Evolutionary conservation across 2,797 vertebrate species (phyloP).

Genomic region (Threskiornis aethiopicus): DNA sequence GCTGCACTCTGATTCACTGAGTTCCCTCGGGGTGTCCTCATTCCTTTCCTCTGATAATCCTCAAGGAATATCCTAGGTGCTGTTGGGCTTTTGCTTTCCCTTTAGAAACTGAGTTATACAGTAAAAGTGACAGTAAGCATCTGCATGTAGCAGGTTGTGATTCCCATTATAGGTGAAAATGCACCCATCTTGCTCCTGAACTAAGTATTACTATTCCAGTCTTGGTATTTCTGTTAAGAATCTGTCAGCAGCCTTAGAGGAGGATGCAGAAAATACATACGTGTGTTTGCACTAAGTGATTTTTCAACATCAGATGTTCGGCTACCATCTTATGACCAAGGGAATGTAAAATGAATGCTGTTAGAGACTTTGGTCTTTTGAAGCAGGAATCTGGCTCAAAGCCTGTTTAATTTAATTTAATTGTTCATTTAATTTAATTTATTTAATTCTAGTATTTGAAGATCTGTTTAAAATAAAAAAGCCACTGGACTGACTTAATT

Average conservation of each 20-base stretch:
- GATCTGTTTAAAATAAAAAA: slow-evolving; percentile 22
- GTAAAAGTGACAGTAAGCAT: not conserved
- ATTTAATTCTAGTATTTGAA: slow-evolving; percentile 29
- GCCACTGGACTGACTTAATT: not conserved
- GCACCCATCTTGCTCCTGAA: not conserved
- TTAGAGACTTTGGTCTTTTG: not conserved
- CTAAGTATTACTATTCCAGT: not conserved
- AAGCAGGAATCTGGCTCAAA: not conserved
- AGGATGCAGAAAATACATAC: slow-evolving; percentile 8
- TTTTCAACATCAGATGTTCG: not conserved
- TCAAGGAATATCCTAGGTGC: not conserved
- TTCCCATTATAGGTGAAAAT: not conserved
- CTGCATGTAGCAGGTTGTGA: not conserved
- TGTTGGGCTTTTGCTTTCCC: not conserved
- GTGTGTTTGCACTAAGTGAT: not conserved
- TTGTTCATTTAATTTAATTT: slow-evolving; percentile 21
- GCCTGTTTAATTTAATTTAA: not conserved
- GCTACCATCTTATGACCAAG: not conserved
- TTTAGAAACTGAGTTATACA: not conserved
- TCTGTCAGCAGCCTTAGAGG: slow-evolving; percentile 10
- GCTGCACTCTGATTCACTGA: slow-evolving; percentile 52
- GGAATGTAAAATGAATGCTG: not conserved
- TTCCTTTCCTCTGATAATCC: slow-evolving; percentile 14
- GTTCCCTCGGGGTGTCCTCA: not conserved
- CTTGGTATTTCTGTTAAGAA: not conserved